Evolutionary conservation across 2,888 invertebrate genomes (phyloP).

Genomic region (Mesorhabditis sp.): DNA sequence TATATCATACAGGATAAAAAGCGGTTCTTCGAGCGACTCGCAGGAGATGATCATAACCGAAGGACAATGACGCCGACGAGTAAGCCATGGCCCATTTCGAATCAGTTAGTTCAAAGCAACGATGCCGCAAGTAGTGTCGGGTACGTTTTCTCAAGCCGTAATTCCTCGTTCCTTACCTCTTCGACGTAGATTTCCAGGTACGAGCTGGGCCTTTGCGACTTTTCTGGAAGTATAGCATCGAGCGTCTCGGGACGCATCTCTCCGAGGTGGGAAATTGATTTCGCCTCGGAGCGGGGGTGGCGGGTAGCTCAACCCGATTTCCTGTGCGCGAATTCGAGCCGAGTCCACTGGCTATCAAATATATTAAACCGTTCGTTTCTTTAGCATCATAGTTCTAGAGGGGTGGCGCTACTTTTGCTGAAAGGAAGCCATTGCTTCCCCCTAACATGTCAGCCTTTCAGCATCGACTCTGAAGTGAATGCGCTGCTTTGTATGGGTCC

Average conservation of each 20-base stretch:
- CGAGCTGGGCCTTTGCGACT: background rate
- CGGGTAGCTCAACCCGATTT: too few relatives aligned
- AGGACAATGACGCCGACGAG: background rate
- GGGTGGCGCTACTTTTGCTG: too few relatives aligned
- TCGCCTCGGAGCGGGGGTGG: too few relatives aligned
- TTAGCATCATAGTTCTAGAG: too few relatives aligned
- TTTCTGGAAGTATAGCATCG: background rate
- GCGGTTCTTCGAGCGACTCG: slow-evolving; percentile 2
- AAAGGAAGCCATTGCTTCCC: background rate
- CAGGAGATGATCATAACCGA: background rate
- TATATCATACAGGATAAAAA: background rate
- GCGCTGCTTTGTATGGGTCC: background rate
- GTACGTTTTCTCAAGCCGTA: background rate
- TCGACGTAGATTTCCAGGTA: too few relatives aligned
- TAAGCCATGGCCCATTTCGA: too few relatives aligned
- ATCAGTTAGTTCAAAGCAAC: background rate
- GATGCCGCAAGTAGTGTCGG: background rate
- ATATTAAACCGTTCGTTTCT: too few relatives aligned
- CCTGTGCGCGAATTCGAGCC: too few relatives aligned
- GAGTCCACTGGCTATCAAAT: too few relatives aligned
- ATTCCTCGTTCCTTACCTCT: too few relatives aligned
- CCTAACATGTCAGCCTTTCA: background rate
- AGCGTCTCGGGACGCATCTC: too few relatives aligned
- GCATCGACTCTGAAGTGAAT: slow-evolving; percentile 4
- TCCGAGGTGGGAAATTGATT: too few relatives aligned